phyloP scores from a whole-genome alignment of 2,888 invertebrate genomes.

The Megalurothrips usitatus region DNA sequence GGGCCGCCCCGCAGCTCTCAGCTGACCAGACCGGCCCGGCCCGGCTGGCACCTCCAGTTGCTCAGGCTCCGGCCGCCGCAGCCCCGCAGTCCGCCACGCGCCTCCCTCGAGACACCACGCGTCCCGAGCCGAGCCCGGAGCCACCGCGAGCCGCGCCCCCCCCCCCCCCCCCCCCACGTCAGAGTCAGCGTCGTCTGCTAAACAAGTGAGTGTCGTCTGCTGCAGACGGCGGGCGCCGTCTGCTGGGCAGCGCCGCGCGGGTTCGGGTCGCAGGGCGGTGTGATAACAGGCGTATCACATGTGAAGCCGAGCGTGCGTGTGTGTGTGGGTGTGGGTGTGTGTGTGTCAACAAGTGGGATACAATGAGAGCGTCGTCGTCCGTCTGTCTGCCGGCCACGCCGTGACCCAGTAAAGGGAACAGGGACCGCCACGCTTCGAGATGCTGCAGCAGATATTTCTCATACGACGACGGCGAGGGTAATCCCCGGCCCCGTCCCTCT shows the following conservation, averaged over 20 bases:
- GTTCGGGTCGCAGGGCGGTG: background rate
- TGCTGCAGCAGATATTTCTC: too few relatives aligned
- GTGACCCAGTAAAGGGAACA: background rate
- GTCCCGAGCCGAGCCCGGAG: too few relatives aligned
- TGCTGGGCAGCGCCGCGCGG: too few relatives aligned
- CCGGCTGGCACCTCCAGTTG: background rate
- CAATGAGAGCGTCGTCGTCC: background rate
- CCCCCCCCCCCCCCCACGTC: background rate
- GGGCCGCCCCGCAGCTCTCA: background rate
- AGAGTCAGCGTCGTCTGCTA: background rate
- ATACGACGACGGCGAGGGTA: too few relatives aligned
- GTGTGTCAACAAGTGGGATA: background rate
- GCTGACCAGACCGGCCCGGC: background rate
- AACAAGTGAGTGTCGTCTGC: constrained; percentile 3
- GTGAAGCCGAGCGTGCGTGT: background rate
- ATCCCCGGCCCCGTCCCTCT: too few relatives aligned
- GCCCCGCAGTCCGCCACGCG: background rate
- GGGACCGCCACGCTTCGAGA: too few relatives aligned
- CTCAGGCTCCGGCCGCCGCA: background rate
- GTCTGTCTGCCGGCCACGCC: too few relatives aligned
- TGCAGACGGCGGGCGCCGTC: background rate
- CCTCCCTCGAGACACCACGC: background rate
- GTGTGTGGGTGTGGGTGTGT: background rate
- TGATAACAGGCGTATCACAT: too few relatives aligned
- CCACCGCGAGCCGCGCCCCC: background rate